These are phyloP conservation scores for Pyrocoelia pectoralis DNA, from an alignment of 2,888 invertebrate species.

Conservation along the genomic window DNA sequence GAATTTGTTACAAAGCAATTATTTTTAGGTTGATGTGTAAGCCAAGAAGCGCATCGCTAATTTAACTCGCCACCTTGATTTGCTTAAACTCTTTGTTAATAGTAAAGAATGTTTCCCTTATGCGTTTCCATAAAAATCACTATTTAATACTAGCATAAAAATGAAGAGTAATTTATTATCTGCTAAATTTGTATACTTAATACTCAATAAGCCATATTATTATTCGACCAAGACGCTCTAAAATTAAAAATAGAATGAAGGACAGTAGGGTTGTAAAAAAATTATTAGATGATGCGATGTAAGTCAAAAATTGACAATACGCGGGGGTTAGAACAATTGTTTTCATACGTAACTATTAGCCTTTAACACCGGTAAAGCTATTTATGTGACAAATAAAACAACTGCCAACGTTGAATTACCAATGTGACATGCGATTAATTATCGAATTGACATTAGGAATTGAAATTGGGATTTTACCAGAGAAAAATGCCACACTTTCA, in stretches of 20 bases:
- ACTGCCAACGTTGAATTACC: slow-evolving; percentile 48
- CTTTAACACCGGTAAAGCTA: slow-evolving; percentile 42
- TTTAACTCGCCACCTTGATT: slow-evolving; percentile 11
- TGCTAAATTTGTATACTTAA: no score
- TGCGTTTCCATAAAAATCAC: no score
- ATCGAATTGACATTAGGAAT: slow-evolving; percentile 51
- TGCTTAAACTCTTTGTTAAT: no score
- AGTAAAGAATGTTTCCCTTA: slow-evolving; percentile 9
- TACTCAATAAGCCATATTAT: no score
- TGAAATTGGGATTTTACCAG: slow-evolving; percentile 40
- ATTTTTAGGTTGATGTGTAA: slow-evolving; percentile 6
- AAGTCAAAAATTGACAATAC: not conserved
- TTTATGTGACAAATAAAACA: slow-evolving; percentile 51
- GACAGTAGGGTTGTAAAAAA: not conserved
- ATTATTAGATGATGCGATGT: no score
- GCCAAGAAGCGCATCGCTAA: slow-evolving; percentile 5
- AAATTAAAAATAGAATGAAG: no score
- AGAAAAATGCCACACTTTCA: not conserved
- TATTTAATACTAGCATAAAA: no score
- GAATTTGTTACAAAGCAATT: slow-evolving; percentile 5
- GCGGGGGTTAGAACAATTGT: slow-evolving; percentile 2
- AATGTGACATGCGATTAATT: slow-evolving; percentile 47
- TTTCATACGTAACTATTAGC: slow-evolving; percentile 19
- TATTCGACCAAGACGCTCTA: no score
- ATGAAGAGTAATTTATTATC: no score